phyloP scores from a whole-genome alignment of 2,888 invertebrate genomes.

The Polymixis lichenea region DNA sequence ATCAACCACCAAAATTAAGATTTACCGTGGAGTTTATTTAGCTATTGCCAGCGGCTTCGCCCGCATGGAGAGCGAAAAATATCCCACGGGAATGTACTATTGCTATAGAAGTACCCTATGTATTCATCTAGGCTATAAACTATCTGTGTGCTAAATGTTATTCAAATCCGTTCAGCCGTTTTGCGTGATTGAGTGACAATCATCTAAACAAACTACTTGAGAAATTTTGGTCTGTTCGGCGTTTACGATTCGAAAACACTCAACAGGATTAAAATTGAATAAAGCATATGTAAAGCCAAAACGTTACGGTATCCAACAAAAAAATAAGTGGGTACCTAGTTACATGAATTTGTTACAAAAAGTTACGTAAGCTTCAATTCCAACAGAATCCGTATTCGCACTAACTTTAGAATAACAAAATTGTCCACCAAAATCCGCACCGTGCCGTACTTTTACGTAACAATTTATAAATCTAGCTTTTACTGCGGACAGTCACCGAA shows the following conservation, averaged over 20 bases:
- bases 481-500: constrained; percentile 13
- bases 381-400: constrained; percentile 1
- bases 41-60: too few relatives aligned
- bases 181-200: too few relatives aligned
- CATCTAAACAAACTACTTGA: background rate
- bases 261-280: too few relatives aligned
- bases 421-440: background rate
- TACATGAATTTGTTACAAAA: background rate
- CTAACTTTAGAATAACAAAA: constrained; percentile 17
- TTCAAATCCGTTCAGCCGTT: too few relatives aligned
- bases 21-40: too few relatives aligned
- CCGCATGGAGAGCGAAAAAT: too few relatives aligned
- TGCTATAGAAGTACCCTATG: too few relatives aligned
- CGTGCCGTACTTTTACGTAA: constrained; percentile 27
- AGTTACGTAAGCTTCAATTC: constrained; percentile 1
- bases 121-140: too few relatives aligned
- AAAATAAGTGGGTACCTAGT: background rate
- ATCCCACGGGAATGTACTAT: too few relatives aligned
- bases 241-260: background rate
- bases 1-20: too few relatives aligned
- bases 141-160: too few relatives aligned
- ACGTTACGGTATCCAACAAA: background rate
- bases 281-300: background rate
- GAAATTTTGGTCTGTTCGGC: background rate
- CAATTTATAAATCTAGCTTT: constrained; percentile 32